Evolutionary conservation across 2,797 vertebrate species (phyloP).

Genomic region (Notolepis coatsorum): DNA sequence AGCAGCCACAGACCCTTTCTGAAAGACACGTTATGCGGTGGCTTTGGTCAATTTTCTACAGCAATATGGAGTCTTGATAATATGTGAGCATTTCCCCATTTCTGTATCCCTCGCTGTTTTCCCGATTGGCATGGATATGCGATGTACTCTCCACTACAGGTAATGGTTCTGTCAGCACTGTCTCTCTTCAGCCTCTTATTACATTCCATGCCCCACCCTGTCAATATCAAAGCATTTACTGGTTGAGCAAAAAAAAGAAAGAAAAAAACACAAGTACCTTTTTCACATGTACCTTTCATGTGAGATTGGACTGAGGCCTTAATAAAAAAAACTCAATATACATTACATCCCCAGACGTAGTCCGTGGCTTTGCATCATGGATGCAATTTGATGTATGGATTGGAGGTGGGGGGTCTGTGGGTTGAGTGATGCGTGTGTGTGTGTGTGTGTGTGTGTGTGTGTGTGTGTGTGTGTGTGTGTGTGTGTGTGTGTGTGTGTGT

Average conservation of each 20-base stretch:
- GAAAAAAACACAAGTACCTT: constrained; percentile 61
- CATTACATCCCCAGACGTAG: constrained; percentile 46
- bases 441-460: too few relatives aligned
- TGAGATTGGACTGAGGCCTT: constrained; percentile 30
- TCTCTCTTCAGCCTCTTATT: constrained; percentile 63
- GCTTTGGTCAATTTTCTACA: constrained; percentile 62
- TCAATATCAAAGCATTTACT: constrained; percentile 57
- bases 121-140: constrained; percentile 65
- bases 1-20: constrained; percentile 53
- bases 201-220: constrained; percentile 58
- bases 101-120: constrained; percentile 60
- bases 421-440: too few relatives aligned
- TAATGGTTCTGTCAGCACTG: constrained; percentile 66
- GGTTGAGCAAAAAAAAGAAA: constrained; percentile 60
- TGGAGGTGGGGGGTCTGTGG: background rate
- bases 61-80: constrained; percentile 52
- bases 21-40: constrained; percentile 49
- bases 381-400: constrained; percentile 53
- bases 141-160: constrained; percentile 59
- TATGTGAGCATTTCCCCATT: constrained; percentile 59
- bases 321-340: constrained; percentile 64
- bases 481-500: too few relatives aligned
- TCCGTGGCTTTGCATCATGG: constrained; percentile 18
- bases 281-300: constrained; percentile 46
- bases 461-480: too few relatives aligned